A percentile compares a stretch with the other conserved stretches of the same genome.
Evolutionary conservation across 2,888 invertebrate genomes (phyloP).

Genomic region (Luperina testacea): DNA sequence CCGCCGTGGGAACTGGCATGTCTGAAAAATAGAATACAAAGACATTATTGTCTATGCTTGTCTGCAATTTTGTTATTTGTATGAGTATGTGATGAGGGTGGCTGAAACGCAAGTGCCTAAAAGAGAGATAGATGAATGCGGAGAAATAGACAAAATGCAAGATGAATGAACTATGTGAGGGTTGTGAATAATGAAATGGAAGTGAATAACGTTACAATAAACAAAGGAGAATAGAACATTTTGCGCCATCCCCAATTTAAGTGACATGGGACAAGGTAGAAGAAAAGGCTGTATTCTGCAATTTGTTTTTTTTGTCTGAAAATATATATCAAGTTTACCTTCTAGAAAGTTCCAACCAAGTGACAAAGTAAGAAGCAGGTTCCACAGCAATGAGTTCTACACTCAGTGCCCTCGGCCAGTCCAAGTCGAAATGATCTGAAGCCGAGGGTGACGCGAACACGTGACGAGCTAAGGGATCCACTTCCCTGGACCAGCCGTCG

Average conservation of each 20-base stretch:
- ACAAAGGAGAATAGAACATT: neutral
- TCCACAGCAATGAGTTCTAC: constrained; percentile 95
- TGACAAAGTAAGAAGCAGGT: constrained; percentile 93
- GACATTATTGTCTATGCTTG: neutral
- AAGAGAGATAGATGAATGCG: neutral
- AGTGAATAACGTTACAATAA: too few relatives aligned
- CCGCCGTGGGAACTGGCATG: constrained; percentile 88
- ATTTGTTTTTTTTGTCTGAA: neutral
- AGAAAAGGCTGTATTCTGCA: too few relatives aligned
- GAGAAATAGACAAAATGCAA: neutral
- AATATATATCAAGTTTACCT: constrained; percentile 71
- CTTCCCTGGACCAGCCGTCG: constrained; percentile 93
- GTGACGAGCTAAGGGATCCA: constrained; percentile 90
- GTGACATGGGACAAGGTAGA: too few relatives aligned
- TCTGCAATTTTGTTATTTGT: neutral
- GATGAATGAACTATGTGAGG: neutral
- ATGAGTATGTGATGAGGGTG: neutral
- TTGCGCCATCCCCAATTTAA: neutral
- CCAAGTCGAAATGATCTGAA: constrained; percentile 90
- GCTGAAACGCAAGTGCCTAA: too few relatives aligned
- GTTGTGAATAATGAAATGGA: neutral
- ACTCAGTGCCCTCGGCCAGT: constrained; percentile 92
- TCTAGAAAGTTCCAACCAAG: constrained; percentile 95
- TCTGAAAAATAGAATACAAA: constrained; percentile 71
- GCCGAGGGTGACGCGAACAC: constrained; percentile 89